Percentiles rank a stretch among this genome's conserved stretches.
These are phyloP conservation scores for Climacteris rufus DNA, from an alignment of 2,113 vertebrate species.

Conservation along the genomic window DNA sequence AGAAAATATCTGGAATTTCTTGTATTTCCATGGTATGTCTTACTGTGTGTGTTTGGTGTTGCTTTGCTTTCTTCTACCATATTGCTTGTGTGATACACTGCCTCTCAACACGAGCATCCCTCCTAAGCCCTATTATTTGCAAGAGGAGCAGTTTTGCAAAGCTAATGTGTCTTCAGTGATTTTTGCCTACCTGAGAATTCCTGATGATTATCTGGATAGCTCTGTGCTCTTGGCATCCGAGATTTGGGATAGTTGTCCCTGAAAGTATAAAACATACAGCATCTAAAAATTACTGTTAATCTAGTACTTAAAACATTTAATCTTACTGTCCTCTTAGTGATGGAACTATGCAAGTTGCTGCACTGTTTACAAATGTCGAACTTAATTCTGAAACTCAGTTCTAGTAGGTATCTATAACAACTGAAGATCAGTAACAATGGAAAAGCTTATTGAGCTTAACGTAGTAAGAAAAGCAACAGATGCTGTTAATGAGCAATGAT, in stretches of 20 bases:
- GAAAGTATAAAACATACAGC: constrained; percentile 43
- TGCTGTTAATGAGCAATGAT: neutral
- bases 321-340: neutral
- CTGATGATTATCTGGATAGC: constrained; percentile 98
- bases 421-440: neutral
- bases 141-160: neutral
- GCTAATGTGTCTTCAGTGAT: neutral
- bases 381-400: neutral
- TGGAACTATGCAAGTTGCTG: neutral
- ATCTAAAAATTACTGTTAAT: neutral
- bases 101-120: neutral
- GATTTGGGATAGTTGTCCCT: constrained; percentile 94
- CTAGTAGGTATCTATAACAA: neutral
- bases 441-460: neutral
- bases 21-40: neutral
- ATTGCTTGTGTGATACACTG: neutral
- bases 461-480: neutral
- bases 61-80: neutral
- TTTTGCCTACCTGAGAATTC: constrained; percentile 88
- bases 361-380: neutral
- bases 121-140: neutral
- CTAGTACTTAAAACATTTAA: neutral
- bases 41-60: neutral
- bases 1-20: neutral
- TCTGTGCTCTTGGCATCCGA: constrained; percentile 96